Conservation (phyloP, 2,797 vertebrate species). For the Novumbra hubbsi region DNA sequence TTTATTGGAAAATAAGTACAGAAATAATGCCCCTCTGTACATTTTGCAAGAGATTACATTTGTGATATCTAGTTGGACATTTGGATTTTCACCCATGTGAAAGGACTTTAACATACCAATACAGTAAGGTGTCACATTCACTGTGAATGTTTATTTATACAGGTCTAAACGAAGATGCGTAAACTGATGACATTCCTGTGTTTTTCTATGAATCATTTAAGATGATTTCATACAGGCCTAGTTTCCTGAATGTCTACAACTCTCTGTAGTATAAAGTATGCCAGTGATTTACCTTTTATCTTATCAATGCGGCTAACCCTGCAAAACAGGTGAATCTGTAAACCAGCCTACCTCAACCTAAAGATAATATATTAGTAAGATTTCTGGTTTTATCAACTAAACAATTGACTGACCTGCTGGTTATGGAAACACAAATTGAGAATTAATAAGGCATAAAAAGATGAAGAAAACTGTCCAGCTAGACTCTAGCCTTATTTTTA, state of each 20-base stretch:
- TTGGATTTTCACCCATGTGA: neutral
- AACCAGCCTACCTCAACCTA: conserved; percentile 22
- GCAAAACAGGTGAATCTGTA: neutral
- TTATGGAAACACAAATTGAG: too few species aligned
- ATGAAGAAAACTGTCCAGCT: too few species aligned
- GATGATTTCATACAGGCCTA: neutral
- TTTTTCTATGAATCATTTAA: neutral
- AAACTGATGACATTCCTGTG: neutral
- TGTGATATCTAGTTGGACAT: neutral
- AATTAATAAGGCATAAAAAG: too few species aligned
- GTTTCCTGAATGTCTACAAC: neutral
- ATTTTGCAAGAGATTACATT: neutral
- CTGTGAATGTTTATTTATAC: neutral
- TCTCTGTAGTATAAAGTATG: neutral
- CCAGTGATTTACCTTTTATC: conserved; percentile 46
- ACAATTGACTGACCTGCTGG: too few species aligned
- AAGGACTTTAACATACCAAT: neutral
- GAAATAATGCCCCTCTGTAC: neutral
- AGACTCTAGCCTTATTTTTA: too few species aligned
- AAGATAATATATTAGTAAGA: too few species aligned
- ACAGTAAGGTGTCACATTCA: neutral
- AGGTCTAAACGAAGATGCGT: neutral
- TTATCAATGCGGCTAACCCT: conserved; percentile 31
- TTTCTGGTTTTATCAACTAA: too few species aligned
- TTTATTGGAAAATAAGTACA: conserved; percentile 19